A percentile compares a stretch with the other conserved stretches of the same genome.
Evolutionary conservation across 2,888 invertebrate genomes (phyloP).

Genomic region (Tetragnatha montana): DNA sequence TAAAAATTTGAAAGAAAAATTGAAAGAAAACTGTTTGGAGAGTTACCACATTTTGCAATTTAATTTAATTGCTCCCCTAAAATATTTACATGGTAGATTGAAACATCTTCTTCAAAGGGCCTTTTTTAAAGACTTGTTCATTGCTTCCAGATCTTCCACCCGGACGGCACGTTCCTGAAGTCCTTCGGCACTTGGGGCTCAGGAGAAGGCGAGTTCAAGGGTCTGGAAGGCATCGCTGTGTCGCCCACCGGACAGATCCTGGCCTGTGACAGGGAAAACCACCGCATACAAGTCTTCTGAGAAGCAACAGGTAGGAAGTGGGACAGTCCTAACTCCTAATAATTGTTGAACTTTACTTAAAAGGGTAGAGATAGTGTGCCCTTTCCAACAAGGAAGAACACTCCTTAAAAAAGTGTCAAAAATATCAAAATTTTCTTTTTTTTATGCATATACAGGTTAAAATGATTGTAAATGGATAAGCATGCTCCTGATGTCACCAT

Average conservation of each 20-base stretch:
- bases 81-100: too few relatives aligned
- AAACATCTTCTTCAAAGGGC: too few relatives aligned
- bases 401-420: too few relatives aligned
- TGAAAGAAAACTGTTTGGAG: too few relatives aligned
- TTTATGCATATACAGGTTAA: background rate
- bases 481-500: too few relatives aligned
- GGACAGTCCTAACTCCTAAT: background rate
- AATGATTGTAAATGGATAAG: too few relatives aligned
- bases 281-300: constrained; percentile 96
- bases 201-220: constrained; percentile 97
- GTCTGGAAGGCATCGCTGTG: constrained; percentile 92
- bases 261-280: constrained; percentile 97
- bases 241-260: constrained; percentile 94
- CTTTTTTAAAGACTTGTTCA: too few relatives aligned
- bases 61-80: too few relatives aligned
- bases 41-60: too few relatives aligned
- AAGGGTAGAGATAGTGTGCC: background rate
- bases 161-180: constrained; percentile 92
- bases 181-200: constrained; percentile 97
- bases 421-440: too few relatives aligned
- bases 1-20: too few relatives aligned
- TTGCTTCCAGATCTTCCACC: constrained; percentile 85
- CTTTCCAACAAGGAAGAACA: background rate
- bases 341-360: background rate
- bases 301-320: constrained; percentile 9